Evolutionary conservation across 2,113 vertebrate genomes (phyloP).

Genomic region (Myocastor coypus): DNA sequence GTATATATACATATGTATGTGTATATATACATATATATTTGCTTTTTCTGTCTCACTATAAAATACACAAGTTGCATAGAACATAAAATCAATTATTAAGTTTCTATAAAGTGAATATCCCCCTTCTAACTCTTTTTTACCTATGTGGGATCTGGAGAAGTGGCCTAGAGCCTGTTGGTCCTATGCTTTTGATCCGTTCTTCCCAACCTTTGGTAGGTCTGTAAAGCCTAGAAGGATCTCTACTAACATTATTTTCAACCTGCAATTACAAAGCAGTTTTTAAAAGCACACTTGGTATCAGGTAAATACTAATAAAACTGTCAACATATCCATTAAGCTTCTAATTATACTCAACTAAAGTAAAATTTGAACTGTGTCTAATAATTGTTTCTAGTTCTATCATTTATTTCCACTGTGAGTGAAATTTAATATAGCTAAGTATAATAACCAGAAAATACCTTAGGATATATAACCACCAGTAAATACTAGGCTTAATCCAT

Average conservation of each 20-base stretch:
- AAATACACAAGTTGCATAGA: constrained; percentile 45
- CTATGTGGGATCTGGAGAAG: constrained; percentile 85
- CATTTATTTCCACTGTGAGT: constrained; percentile 19
- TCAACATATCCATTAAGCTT: constrained; percentile 22
- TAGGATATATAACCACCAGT: constrained; percentile 14
- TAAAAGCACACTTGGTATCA: constrained; percentile 28
- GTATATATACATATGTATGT: neutral
- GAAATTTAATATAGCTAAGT: constrained; percentile 39
- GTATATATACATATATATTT: neutral
- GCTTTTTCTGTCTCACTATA: constrained; percentile 15
- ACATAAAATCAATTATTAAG: constrained; percentile 3
- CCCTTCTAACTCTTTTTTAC: constrained; percentile 80
- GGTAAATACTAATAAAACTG: constrained; percentile 33
- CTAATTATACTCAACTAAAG: constrained; percentile 18
- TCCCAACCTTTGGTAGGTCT: constrained; percentile 89
- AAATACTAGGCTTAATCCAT: neutral
- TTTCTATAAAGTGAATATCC: neutral
- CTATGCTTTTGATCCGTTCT: constrained; percentile 83
- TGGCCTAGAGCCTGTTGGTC: constrained; percentile 83
- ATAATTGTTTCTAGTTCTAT: constrained; percentile 14
- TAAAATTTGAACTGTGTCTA: constrained; percentile 37
- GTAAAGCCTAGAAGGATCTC: constrained; percentile 86
- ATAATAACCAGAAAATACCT: neutral
- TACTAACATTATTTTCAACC: constrained; percentile 87
- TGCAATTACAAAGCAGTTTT: constrained; percentile 74